A percentile compares a stretch with the other conserved stretches of the same genome.
phyloP scores from a whole-genome alignment of 2,113 vertebrate species.

The Podarcis muralis region DNA sequence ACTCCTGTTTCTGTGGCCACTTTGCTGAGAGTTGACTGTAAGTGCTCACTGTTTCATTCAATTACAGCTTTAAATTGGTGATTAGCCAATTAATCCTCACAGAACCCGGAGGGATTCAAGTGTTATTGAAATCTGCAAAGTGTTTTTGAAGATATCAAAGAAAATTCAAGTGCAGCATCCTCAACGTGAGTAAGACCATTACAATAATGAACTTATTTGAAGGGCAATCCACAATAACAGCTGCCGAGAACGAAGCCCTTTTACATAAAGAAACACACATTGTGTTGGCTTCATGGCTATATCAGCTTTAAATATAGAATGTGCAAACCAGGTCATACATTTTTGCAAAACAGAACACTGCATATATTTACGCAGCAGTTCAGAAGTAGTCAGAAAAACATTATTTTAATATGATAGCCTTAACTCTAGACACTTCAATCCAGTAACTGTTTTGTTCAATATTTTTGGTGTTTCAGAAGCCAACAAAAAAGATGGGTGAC shows the following conservation, averaged over 20 bases:
- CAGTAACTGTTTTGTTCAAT: no score
- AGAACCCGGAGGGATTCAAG: not conserved
- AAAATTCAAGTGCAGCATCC: not conserved
- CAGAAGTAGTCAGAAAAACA: not conserved
- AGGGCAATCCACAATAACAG: not conserved
- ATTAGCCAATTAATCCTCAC: conserved; percentile 18
- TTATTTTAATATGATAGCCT: not conserved
- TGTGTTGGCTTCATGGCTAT: no score
- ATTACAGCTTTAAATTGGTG: conserved; percentile 14
- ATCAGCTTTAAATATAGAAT: not conserved
- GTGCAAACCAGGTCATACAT: not conserved
- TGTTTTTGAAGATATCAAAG: conserved; percentile 16
- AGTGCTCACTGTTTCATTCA: conserved; percentile 9
- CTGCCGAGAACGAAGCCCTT: not conserved
- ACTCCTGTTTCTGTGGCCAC: not conserved
- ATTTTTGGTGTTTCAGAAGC: no score
- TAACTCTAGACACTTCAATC: not conserved
- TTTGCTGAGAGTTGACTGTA: not conserved
- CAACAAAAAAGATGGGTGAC: no score
- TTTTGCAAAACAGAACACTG: not conserved
- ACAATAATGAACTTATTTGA: not conserved
- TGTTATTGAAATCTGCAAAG: conserved; percentile 13
- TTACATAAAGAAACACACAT: not conserved
- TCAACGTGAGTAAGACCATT: not conserved
- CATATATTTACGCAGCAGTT: not conserved